Percentiles rank a stretch among this genome's conserved stretches.
phyloP scores from a whole-genome alignment of 2,113 vertebrate genomes.

The Crypturellus undulatus region DNA sequence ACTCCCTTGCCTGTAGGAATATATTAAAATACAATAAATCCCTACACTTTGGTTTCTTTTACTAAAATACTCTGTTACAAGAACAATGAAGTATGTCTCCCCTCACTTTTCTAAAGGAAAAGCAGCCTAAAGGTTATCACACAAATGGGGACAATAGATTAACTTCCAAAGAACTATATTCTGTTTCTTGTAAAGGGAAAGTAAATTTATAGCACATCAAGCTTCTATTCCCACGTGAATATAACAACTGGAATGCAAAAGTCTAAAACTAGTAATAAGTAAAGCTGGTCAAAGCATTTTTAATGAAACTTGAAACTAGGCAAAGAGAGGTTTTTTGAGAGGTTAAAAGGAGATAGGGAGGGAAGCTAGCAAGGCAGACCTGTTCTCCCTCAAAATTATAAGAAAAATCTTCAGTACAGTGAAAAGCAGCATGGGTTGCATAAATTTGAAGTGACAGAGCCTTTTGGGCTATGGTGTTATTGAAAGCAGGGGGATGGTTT shows the following conservation, averaged over 20 bases:
- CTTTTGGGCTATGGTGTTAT: neutral
- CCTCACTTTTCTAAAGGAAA: constrained; percentile 63
- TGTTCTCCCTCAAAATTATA: constrained; percentile 58
- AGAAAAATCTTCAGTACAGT: constrained; percentile 25
- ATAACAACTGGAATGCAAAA: constrained; percentile 53
- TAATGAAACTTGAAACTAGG: constrained; percentile 64
- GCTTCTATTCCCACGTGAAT: constrained; percentile 53
- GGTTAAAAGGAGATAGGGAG: constrained; percentile 49
- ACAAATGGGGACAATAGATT: constrained; percentile 66
- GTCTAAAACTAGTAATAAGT: constrained; percentile 61
- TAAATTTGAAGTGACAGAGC: constrained; percentile 46
- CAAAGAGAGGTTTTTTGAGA: constrained; percentile 50
- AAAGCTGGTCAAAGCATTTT: constrained; percentile 51
- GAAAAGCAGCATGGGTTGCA: constrained; percentile 2
- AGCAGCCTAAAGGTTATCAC: constrained; percentile 77
- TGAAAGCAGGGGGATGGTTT: neutral
- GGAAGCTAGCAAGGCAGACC: constrained; percentile 43
- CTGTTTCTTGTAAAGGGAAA: constrained; percentile 59
- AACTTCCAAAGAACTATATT: constrained; percentile 59
- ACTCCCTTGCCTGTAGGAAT: constrained; percentile 14
- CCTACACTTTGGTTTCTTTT: constrained; percentile 32
- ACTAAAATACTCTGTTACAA: constrained; percentile 26
- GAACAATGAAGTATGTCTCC: constrained; percentile 61
- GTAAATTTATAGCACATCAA: constrained; percentile 54
- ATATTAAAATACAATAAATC: constrained; percentile 63